phyloP scores from a whole-genome alignment of 2,113 vertebrate species.

The Notiomystis cincta region DNA sequence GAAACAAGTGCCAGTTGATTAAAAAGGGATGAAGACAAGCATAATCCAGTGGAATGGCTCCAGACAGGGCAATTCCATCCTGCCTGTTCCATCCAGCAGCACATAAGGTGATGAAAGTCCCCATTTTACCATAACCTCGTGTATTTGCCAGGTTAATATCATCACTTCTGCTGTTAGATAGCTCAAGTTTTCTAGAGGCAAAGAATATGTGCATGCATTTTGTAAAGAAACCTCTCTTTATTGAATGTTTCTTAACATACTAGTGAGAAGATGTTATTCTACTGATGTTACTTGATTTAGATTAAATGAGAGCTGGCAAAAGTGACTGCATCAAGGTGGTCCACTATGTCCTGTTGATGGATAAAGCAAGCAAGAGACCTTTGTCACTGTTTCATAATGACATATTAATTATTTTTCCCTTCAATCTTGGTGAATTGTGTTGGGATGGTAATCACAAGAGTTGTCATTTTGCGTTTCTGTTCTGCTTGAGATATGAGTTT shows the following conservation, averaged over 20 bases:
- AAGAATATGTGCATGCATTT: background rate
- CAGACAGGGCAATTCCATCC: background rate
- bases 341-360: background rate
- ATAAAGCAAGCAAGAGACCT: background rate
- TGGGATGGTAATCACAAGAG: background rate
- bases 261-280: background rate
- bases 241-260: background rate
- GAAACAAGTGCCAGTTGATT: background rate
- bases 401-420: constrained; percentile 2
- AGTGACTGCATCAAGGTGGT: background rate
- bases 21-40: background rate
- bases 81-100: background rate
- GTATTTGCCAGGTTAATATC: background rate
- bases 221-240: background rate
- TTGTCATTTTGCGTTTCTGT: background rate
- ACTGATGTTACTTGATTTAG: background rate
- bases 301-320: background rate
- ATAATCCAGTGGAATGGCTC: background rate
- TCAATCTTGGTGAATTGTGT: background rate
- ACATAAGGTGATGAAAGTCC: background rate
- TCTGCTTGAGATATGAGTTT: background rate
- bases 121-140: background rate
- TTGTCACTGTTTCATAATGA: background rate
- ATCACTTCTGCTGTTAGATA: background rate
- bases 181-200: background rate